Evolutionary conservation across 2,113 vertebrate genomes (phyloP).

Genomic region (Plectropomus leopardus): DNA sequence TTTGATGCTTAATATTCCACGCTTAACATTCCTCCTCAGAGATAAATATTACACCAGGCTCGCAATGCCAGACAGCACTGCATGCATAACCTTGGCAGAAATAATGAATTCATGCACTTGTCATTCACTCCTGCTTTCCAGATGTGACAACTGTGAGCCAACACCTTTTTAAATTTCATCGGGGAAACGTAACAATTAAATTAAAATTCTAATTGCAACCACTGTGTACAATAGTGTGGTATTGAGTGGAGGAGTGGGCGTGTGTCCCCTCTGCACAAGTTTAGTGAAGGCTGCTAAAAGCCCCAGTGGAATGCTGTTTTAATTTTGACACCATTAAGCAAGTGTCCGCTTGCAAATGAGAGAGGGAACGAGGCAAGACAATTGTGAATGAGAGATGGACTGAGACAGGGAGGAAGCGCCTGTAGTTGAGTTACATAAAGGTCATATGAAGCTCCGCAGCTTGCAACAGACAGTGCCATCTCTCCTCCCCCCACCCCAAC

Average conservation of each 20-base stretch:
- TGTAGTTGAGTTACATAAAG: conserved; percentile 72
- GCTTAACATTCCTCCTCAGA: no score
- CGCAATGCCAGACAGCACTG: not conserved
- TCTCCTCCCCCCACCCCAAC: not conserved
- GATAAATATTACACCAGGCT: not conserved
- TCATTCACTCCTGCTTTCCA: conserved; percentile 1
- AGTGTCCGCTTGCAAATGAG: conserved; percentile 24
- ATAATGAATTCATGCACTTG: conserved; percentile 18
- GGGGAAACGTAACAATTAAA: conserved; percentile 10
- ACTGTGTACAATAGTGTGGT: not conserved
- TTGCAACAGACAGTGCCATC: conserved; percentile 47
- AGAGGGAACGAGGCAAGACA: conserved; percentile 2
- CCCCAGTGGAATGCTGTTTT: not conserved
- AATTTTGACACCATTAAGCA: conserved; percentile 27
- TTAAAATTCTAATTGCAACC: conserved; percentile 14
- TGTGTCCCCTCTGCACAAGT: conserved; percentile 11
- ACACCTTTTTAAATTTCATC: not conserved
- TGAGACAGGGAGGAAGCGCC: conserved; percentile 45
- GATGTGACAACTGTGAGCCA: conserved; percentile 27
- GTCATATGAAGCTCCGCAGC: conserved; percentile 64
- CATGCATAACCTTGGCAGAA: conserved; percentile 21
- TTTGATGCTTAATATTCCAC: not conserved
- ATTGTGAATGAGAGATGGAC: conserved; percentile 44
- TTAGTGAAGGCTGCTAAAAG: conserved; percentile 28
- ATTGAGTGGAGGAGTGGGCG: not conserved